Base-by-base conservation (phyloP, 2,797 vertebrate species). In the Darevskia mixta region DNA sequence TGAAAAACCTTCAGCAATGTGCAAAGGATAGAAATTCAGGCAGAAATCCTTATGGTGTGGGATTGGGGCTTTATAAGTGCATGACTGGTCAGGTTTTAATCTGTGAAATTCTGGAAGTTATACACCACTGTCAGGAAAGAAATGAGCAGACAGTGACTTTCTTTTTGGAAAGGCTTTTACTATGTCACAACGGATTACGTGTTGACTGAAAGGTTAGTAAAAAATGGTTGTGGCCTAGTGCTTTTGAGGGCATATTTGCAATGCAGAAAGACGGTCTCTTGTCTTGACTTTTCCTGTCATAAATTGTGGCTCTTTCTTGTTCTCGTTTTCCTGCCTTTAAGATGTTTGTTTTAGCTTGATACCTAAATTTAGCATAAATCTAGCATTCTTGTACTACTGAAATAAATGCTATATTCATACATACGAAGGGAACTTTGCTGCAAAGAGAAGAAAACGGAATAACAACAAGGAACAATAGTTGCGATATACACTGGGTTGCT, bases 401-500 rank as follows among this genome's bases (percentile, higher is more conserved):
- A 55, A 55, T 55, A 55, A 55, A 55, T 55, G 49, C 49, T 55
- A 15, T 55, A 55, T 55, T 55, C 49, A 55, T 55, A 13, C 49
- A 4, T 15, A 15, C 4, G 49, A 55, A 55, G 49, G 49, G 49
- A 55, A 35, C 29, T 23, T 79, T 23, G 7, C 78, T 32, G 55
- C 20, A 32, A 25, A 41, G 23, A 27, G 73, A 76, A 55, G 49
- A 55, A 55, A 55, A 55, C 3, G 27, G 49, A 13, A 0, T 1
- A 85, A 32, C 35, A 82, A 43, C 43, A 86, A 38, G 29, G 87
- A 8, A 61, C 82, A 75, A 79, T 76, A 49, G 41, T 32, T 85
- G 27, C 86, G 69, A 45, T 87, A 58, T 72, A 29, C 71, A 61
- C 90, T 29, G 85, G 67, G 81, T 61, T 92, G 80, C 29, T 88